Base-by-base conservation (phyloP, 2,797 vertebrate species). In the Pseudopleuronectes americanus region DNA sequence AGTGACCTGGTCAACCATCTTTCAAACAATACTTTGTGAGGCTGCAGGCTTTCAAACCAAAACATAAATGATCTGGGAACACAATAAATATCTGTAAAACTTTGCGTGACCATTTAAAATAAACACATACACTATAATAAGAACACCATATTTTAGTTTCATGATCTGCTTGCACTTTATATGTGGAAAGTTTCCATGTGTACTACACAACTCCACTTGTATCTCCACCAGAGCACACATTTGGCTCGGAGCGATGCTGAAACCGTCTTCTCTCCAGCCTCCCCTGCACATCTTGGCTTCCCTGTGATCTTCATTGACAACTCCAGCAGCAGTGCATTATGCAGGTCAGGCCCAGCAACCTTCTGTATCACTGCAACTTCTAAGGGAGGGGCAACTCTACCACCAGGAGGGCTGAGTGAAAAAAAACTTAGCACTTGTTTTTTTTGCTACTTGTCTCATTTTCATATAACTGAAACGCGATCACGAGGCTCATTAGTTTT, bases 291-390 rank as follows among this genome's bases (percentile, higher is more conserved):
- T 51, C 48, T 43, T 19, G 43, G 49, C 51, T 28, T 56, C 24
- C 33, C 57, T 33, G 4, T 36, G 41, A 55, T 65, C 19, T 49
- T 23, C 49, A 41, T 24, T 22, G 22, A n/a, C 47, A 7, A 52
- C 47, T 57, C 43, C 1, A 6, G 33, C 45, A 31, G 53, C 62
- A 53, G 60, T 38, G 28, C 36, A 45, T 43, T 43, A 24, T 51
- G 7, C 47, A 58, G 55, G 62, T 64, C 17, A 3, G 17, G n/a
- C 36, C 10, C 26, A 26, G 55, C 38, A 38, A 72, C 45, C 36
- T 58, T 13, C 22, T n/a, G 47, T 55, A 21, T 49, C 68, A 0
- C 60, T 8, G 43, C 53, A 55, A 45, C 21, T 58, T 28, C 24
- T 64, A 7, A 36, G 48, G 26, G 24, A n/a, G 24, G 51, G 54